Percentiles rank a stretch among this genome's conserved stretches.
Evolutionary conservation across 2,888 invertebrate genomes (phyloP).

Genomic region (Geophilus truncorum): DNA sequence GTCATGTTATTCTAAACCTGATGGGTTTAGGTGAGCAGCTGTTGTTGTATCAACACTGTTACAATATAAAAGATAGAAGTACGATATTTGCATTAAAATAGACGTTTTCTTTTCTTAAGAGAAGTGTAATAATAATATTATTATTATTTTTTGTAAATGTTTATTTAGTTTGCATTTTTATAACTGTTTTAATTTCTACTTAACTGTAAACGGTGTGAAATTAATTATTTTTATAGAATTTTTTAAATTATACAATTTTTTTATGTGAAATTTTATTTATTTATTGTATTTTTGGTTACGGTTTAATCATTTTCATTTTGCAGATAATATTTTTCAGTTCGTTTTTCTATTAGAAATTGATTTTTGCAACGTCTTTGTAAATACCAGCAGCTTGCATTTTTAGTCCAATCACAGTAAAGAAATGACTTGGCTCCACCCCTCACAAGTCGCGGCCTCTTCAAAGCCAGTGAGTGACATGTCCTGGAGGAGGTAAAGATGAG

Average conservation of each 20-base stretch:
- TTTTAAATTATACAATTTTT: too few relatives aligned
- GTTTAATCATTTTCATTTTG: neutral
- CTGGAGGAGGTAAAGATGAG: neutral
- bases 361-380: neutral
- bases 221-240: too few relatives aligned
- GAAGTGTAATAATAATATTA: neutral
- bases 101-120: neutral
- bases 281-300: neutral
- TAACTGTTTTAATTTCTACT: too few relatives aligned
- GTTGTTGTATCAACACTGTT: conserved; percentile 19
- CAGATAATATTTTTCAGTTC: neutral
- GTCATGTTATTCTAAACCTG: conserved; percentile 23
- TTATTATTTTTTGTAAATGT: neutral
- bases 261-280: neutral
- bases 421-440: neutral
- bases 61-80: neutral
- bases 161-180: neutral
- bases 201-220: too few relatives aligned
- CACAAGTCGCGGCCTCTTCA: neutral
- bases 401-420: conserved; percentile 13
- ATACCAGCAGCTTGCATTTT: neutral
- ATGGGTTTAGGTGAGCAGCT: conserved; percentile 23
- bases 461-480: neutral
- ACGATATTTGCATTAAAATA: neutral
- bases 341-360: neutral